Evolutionary conservation across 2,888 invertebrate species (phyloP).

Genomic region (Falcaria lacertinaria): DNA sequence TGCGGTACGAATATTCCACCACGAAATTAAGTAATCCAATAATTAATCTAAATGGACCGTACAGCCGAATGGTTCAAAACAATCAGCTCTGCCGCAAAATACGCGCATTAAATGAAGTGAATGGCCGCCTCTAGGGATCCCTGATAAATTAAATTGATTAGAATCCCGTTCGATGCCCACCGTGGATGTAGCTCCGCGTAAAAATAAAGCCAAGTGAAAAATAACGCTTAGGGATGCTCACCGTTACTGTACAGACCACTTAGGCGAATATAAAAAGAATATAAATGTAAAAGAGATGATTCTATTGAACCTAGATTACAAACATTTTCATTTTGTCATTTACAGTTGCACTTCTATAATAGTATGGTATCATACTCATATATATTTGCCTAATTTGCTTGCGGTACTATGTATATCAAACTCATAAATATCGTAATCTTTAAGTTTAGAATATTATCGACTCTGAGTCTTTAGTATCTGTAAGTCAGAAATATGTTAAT

Average conservation of each 20-base stretch:
- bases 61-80: slow-evolving; percentile 79
- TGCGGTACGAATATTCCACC: slow-evolving; percentile 58
- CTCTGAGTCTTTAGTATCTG: no score
- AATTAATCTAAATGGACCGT: slow-evolving; percentile 80
- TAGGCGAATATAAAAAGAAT: slow-evolving; percentile 36
- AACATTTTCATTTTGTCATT: no score
- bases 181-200: slow-evolving; percentile 64
- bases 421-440: no score
- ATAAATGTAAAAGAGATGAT: slow-evolving; percentile 15
- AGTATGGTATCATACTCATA: no score
- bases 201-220: slow-evolving; percentile 75
- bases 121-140: slow-evolving; percentile 77
- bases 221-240: slow-evolving; percentile 52
- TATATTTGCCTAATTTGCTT: no score
- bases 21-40: slow-evolving; percentile 78
- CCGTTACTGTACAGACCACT: slow-evolving; percentile 44
- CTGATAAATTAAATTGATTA: slow-evolving; percentile 81
- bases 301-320: no score
- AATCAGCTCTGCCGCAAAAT: slow-evolving; percentile 79
- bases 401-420: no score
- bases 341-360: no score
- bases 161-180: slow-evolving; percentile 74
- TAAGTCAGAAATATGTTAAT: no score
- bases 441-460: no score
- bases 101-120: slow-evolving; percentile 80